phyloP scores from a whole-genome alignment of 2,113 vertebrate species.

The Panthera tigris region DNA sequence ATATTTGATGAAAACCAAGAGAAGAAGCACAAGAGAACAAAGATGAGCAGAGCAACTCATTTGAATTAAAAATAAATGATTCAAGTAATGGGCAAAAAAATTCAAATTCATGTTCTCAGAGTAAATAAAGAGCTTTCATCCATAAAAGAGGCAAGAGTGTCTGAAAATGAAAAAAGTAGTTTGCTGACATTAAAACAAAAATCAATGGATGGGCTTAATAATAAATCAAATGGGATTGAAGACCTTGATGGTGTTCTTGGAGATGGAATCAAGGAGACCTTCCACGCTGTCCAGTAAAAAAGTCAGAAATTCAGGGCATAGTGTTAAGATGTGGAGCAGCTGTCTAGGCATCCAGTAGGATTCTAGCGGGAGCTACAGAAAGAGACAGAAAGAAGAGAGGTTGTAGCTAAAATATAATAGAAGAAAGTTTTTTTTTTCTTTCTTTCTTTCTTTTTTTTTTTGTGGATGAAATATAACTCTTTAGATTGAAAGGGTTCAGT shows the following conservation, averaged over 20 bases:
- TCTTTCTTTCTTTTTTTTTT: neutral
- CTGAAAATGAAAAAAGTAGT: slow-evolving; percentile 9
- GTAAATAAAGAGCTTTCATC: neutral
- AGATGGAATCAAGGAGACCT: neutral
- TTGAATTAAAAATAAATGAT: slow-evolving; percentile 8
- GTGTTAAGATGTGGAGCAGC: neutral
- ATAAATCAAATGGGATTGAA: neutral
- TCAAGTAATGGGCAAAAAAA: neutral
- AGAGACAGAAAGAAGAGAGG: neutral
- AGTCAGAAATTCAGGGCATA: neutral
- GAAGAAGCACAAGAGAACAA: neutral
- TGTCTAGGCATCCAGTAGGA: neutral
- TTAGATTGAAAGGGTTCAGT: neutral
- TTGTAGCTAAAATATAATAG: neutral
- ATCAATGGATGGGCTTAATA: neutral
- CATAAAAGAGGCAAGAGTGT: neutral
- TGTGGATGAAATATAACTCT: neutral
- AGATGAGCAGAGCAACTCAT: neutral
- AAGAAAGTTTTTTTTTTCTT: neutral
- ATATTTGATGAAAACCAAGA: neutral
- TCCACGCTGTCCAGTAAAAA: neutral
- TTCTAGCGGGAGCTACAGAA: neutral
- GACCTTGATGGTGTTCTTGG: neutral
- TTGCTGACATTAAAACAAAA: neutral
- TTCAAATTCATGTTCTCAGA: neutral